phyloP scores from a whole-genome alignment of 2,797 vertebrate genomes.

The Nannoperca australis region DNA sequence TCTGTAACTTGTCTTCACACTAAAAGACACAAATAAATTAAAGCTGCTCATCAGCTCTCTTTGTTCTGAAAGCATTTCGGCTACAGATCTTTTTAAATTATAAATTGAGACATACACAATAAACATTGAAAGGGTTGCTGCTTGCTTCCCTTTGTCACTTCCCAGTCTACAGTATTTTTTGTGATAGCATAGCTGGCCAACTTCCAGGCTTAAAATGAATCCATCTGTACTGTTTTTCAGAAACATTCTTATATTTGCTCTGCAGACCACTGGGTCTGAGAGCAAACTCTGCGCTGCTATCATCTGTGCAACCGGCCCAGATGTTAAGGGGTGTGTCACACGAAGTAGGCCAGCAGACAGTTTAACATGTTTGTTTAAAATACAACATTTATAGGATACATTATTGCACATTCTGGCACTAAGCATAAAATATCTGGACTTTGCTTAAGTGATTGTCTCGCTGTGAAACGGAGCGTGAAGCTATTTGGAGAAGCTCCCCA shows the following conservation, averaged over 20 bases:
- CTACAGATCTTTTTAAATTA: too few relatives aligned
- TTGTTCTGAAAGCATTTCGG: not conserved
- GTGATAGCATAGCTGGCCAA: not conserved
- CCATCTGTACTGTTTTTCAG: not conserved
- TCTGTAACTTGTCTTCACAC: not conserved
- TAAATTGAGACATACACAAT: not conserved
- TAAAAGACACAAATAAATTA: not conserved
- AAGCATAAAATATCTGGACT: constrained; percentile 6
- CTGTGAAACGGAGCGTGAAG: constrained; percentile 20
- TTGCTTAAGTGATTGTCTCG: constrained; percentile 21
- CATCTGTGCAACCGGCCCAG: not conserved
- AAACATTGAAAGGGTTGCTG: not conserved
- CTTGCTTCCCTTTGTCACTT: not conserved
- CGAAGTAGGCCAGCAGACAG: not conserved
- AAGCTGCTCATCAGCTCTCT: not conserved
- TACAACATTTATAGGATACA: not conserved
- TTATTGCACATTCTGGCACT: not conserved
- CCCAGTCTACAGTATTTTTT: not conserved
- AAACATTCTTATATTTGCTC: not conserved
- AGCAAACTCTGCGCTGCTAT: not conserved
- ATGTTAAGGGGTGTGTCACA: not conserved
- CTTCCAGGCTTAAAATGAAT: not conserved
- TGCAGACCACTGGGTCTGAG: not conserved
- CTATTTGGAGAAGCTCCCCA: constrained; percentile 20
- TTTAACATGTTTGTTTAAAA: constrained; percentile 3